These are phyloP conservation scores for Hystrix brachyura DNA, from an alignment of 2,113 vertebrate species.

Conservation along the genomic window DNA sequence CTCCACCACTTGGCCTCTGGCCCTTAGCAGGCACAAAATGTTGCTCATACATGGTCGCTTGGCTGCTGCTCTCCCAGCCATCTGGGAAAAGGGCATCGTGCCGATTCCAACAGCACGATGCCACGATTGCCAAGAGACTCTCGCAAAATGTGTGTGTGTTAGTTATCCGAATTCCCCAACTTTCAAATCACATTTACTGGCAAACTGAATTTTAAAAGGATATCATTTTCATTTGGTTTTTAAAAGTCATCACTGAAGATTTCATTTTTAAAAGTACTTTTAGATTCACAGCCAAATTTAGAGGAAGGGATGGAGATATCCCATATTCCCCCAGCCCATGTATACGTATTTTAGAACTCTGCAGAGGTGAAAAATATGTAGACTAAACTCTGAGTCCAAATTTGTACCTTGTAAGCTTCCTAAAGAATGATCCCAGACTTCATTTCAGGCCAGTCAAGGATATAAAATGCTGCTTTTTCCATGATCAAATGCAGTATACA, in stretches of 20 bases:
- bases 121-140: slow-evolving; percentile 84
- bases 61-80: slow-evolving; percentile 87
- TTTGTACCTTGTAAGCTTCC: background rate
- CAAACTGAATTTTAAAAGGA: slow-evolving; percentile 6
- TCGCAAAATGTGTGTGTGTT: slow-evolving; percentile 81
- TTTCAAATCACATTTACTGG: slow-evolving; percentile 80
- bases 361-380: background rate
- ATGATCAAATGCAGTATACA: slow-evolving; percentile 43
- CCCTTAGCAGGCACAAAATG: slow-evolving; percentile 87
- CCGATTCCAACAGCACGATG: slow-evolving; percentile 84
- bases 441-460: background rate
- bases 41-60: slow-evolving; percentile 90
- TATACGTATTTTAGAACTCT: background rate
- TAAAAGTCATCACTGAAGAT: background rate
- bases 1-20: slow-evolving; percentile 86
- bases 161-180: slow-evolving; percentile 77
- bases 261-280: background rate
- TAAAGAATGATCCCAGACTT: background rate
- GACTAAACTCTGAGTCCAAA: background rate
- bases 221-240: background rate
- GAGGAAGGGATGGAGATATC: background rate
- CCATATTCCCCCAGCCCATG: background rate
- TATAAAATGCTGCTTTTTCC: slow-evolving; percentile 50
- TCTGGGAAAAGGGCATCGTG: slow-evolving; percentile 87
- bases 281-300: background rate